Evolutionary conservation across 1,140 invertebrate genomes (phyloP), one percentile per base, ranked within the genome.

Genomic region (Heliconius hewitsoni): DNA sequence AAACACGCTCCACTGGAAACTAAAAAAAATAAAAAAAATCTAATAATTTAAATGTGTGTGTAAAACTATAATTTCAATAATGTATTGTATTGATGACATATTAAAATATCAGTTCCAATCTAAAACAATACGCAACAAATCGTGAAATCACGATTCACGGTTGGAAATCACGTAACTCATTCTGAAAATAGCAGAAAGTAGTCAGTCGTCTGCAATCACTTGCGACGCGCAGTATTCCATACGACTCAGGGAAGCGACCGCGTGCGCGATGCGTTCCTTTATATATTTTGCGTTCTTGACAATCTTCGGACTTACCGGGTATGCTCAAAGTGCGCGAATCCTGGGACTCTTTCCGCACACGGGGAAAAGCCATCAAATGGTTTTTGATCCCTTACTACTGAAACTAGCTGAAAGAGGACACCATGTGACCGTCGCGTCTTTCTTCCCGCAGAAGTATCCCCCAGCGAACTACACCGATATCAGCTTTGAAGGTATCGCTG

Each of bases 91-190:
- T 66, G 23, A 66, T 5, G 13, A 66, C 23, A 66, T 30, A 66
- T 66, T 66, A 66, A 66, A 66, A 27, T 66, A 27, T 11, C 4
- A 16, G 3, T 16, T 27, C 30, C 4, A 30, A 30, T 30, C 11
- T 30, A 66, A 16, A 27, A n/a, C 23, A 66, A 96, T 99, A 83
- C 97, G 98, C 95, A 98, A 97, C 97, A 39, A 16, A 37, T 72
- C 37, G 71, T 72, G 37, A 71, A 73, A 42, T 19, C 30, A 34
- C 55, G n/a, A 57, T 23, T 75, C 18, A n/a, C 37, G 37, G 71
- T 72, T 72, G 71, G 71, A 30, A 66, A 27, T 74, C 72, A 72
- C 78, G 78, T 82, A 77, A 80, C 70, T 76, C 52, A 79, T 18
- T 76, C 80, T 85, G 82, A 83, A 86, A 86, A 86, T 86, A 84